phyloP scores from a whole-genome alignment of 23 tunicate genomes.

The Trididemnum nubilum region DNA sequence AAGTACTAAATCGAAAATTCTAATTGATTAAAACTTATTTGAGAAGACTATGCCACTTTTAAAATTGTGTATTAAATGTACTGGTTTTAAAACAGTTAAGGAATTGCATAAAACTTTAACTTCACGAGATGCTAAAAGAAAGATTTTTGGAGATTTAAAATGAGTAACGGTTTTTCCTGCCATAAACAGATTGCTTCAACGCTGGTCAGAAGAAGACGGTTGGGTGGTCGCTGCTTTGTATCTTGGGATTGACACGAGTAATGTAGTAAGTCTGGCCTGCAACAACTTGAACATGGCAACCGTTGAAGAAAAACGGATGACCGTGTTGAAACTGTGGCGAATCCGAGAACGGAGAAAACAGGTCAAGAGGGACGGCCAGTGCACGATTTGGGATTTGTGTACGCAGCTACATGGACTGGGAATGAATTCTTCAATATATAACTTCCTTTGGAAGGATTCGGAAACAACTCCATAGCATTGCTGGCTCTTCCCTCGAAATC shows the following conservation, averaged over 20 bases:
- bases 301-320: slow-evolving; percentile 36
- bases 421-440: slow-evolving; percentile 22
- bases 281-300: slow-evolving; percentile 6
- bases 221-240: slow-evolving; percentile 52
- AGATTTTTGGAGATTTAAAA: too few relatives aligned
- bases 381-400: slow-evolving; percentile 57
- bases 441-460: slow-evolving; percentile 48
- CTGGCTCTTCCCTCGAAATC: too few relatives aligned
- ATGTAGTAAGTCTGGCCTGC: slow-evolving; percentile 29
- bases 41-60: too few relatives aligned
- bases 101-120: too few relatives aligned
- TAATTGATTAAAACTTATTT: too few relatives aligned
- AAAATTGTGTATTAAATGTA: too few relatives aligned
- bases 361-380: background rate
- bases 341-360: slow-evolving; percentile 29
- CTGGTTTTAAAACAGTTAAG: too few relatives aligned
- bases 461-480: slow-evolving; percentile 54
- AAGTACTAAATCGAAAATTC: too few relatives aligned
- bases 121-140: too few relatives aligned
- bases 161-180: too few relatives aligned
- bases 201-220: slow-evolving; percentile 48
- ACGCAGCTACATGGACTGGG: slow-evolving; percentile 31
- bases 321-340: slow-evolving; percentile 58
- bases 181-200: slow-evolving; percentile 27
- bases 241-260: slow-evolving; percentile 26